Evolutionary conservation across 2,888 invertebrate species (phyloP), one percentile per base, ranked within the genome.

Genomic region (Dasysyrphus albostriatus): DNA sequence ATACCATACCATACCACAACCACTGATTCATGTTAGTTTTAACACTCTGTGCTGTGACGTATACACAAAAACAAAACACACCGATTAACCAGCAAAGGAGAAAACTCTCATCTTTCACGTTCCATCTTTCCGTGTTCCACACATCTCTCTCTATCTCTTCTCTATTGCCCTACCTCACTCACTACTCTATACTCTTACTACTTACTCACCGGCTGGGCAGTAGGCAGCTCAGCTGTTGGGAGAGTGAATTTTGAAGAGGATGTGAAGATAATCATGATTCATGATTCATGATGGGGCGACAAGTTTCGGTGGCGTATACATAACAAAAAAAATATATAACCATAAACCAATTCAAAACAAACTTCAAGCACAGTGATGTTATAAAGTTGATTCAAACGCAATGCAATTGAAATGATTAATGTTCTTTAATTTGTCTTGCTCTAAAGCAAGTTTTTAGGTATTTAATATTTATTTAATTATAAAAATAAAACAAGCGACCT

Each of bases 301-400:
- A 51, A 83, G 63, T 77, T 75, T 81, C 73, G 76, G 77, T 85
- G 85, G 85, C 82, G 74, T 85, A 85, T 85, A 85, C 85, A 49
- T 70, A 82, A 82, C 77, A 58, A 24, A 74, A 74, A 73, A 47
- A 39, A 37, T n/a, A n/a, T 34, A 59, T 74, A 74, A 67, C 39
- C 19, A 37, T 1, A 67, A 67, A 67, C 9, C 44, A 44, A 67
- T 51, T 51, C 67, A 69, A 69, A 69, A 51, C 69, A 54, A 69
- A 54, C 39, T 7, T 51, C 5, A 5, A 1, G 7, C 7, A 37
- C 67, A 69, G 69, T 54, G 69, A 54, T 69, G 69, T 69, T 69
- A 69, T 69, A 69, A 65, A 10, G 7, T 61, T 24, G 19, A n/a
- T n/a, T n/a, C n/a, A n/a, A n/a, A n/a, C n/a, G n/a, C n/a, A n/a